Percentiles rank a stretch among this genome's conserved stretches.
Evolutionary conservation across 2,113 vertebrate species (phyloP).

Genomic region (Trinectes maculatus): DNA sequence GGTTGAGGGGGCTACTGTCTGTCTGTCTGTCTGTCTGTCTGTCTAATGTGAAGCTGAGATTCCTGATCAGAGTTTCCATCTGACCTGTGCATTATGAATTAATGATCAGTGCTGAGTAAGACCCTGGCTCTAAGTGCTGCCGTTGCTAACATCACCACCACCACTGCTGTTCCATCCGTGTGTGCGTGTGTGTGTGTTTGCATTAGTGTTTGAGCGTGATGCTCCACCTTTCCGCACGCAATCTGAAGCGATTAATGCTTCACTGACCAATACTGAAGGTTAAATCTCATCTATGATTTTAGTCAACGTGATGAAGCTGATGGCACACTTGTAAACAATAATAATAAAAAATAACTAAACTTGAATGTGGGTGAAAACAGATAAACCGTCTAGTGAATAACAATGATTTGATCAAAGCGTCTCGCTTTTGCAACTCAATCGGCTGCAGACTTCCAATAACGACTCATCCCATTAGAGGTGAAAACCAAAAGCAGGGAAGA

Average conservation of each 20-base stretch:
- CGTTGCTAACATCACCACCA: slow-evolving; percentile 34
- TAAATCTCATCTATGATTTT: background rate
- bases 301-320: background rate
- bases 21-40: slow-evolving; percentile 2
- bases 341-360: too few relatives aligned
- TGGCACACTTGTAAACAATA: background rate
- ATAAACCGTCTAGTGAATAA: background rate
- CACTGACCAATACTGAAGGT: background rate
- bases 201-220: background rate
- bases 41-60: slow-evolving; percentile 27
- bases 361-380: background rate
- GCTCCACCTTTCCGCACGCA: slow-evolving; percentile 26
- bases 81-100: slow-evolving; percentile 68
- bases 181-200: slow-evolving; percentile 2
- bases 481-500: background rate
- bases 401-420: background rate
- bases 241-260: slow-evolving; percentile 4
- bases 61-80: slow-evolving; percentile 49
- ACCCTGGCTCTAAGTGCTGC: slow-evolving; percentile 66
- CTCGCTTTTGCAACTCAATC: background rate
- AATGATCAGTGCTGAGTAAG: slow-evolving; percentile 76
- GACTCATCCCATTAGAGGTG: background rate
- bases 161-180: slow-evolving; percentile 19
- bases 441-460: background rate
- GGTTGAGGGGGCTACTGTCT: background rate